Evolutionary conservation across 2,888 invertebrate genomes (phyloP), one percentile per base, ranked within the genome.

Genomic region (Congeria kusceri): DNA sequence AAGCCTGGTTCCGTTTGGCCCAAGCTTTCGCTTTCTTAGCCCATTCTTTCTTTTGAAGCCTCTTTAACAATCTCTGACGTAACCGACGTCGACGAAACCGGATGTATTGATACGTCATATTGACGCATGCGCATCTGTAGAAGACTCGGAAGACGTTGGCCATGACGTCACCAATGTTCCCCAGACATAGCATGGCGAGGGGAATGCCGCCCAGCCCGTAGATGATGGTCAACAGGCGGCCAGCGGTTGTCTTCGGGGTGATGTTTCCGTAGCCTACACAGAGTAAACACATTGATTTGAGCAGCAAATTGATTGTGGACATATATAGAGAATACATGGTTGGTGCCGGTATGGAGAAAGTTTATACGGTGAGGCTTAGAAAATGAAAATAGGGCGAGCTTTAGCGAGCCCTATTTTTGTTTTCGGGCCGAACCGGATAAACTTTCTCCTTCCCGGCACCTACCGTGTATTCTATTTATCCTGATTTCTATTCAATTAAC

Each of bases 161-260:
- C 92, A 99, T 96, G 9, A 98, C 95, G 94, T 98, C 98, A 85
- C 99, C 99, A 92, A 99, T 97, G 94, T 98, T 98, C 46, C 98
- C 97, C 82, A 99, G 94, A 29, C 98, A 96, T 75, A 99, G 97
- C 87, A 99, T 95, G 94, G 99, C 98, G 89, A 99, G 95, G 0
- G 99, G 99, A 88, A 99, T 99, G 18, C 99, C 99, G 84, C 99
- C 95, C 78, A 98, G 96, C 29, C 99, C 97, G 93, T 99, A 99
- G 29, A 97, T 94, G 82, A 99, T 98, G 0, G 99, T 98, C 62
- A 98, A 95, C 0, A 96, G 96, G 81, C 96, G 95, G 5, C 98
- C 99, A 18, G 96, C 95, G 20, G 84, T 95, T 15, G 99, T 99
- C 88, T 96, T 96, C 0, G 99, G 99, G 61, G 97, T 96, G 89